A percentile compares a stretch with the other conserved stretches of the same genome.
These are phyloP conservation scores for Thumatha senex DNA, from an alignment of 2,888 invertebrate species.

Conservation along the genomic window DNA sequence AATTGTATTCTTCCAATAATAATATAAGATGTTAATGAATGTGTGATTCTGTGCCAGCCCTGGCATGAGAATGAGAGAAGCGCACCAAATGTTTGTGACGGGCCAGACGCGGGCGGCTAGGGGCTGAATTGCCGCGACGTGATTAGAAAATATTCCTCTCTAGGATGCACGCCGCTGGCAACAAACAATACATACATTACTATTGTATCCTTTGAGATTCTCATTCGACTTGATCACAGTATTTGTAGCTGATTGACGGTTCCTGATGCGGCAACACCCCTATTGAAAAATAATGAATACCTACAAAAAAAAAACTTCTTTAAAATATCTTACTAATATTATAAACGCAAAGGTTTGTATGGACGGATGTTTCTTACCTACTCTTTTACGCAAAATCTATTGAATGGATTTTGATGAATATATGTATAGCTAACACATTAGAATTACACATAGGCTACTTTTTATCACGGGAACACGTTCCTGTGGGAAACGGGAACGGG, in stretches of 20 bases:
- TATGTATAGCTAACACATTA: too few species aligned
- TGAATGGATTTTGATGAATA: too few species aligned
- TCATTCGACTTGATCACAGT: slow-evolving; percentile 1
- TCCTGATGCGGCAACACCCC: background rate
- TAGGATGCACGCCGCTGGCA: slow-evolving; percentile 11
- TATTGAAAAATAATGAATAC: background rate
- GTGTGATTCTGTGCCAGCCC: slow-evolving; percentile 28
- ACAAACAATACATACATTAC: slow-evolving; percentile 3
- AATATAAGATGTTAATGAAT: too few species aligned
- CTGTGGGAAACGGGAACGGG: too few species aligned
- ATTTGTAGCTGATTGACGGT: slow-evolving; percentile 4
- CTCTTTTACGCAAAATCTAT: too few species aligned
- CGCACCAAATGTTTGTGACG: slow-evolving; percentile 73
- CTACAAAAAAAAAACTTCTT: too few species aligned
- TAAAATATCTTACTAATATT: too few species aligned
- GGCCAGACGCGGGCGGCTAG: slow-evolving; percentile 45
- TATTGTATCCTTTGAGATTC: slow-evolving; percentile 5
- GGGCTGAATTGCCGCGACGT: slow-evolving; percentile 54
- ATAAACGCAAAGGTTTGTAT: too few species aligned
- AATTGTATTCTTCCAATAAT: too few species aligned
- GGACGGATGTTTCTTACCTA: too few species aligned
- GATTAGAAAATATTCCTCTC: slow-evolving; percentile 60
- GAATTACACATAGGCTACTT: too few species aligned
- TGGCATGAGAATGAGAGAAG: slow-evolving; percentile 54
- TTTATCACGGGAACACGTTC: too few species aligned